Evolutionary conservation across 2,888 invertebrate genomes (phyloP).

Genomic region (Xestia xanthographa): DNA sequence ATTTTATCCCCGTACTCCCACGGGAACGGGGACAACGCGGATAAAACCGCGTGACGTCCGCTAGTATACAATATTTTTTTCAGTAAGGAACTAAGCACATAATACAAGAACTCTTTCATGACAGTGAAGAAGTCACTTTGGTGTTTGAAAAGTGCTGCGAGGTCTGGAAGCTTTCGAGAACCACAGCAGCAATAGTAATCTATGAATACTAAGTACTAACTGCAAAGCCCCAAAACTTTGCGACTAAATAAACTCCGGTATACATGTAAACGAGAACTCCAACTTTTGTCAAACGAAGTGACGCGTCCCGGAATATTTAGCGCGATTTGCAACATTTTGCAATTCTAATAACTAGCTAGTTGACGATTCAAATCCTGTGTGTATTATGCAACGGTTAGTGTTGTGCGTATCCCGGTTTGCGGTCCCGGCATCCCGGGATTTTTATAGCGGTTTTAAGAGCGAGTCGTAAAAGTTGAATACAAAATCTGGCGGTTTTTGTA

Average conservation of each 20-base stretch:
- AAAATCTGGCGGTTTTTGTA: constrained; percentile 27
- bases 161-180: background rate
- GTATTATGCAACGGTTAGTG: constrained; percentile 64
- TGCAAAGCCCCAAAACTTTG: constrained; percentile 44
- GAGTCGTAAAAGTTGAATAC: constrained; percentile 48
- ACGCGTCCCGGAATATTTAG: constrained; percentile 64
- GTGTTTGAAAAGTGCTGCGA: background rate
- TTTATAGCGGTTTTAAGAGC: constrained; percentile 36
- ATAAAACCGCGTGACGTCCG: no score
- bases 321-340: constrained; percentile 67
- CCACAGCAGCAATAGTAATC: constrained; percentile 5
- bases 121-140: background rate
- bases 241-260: constrained; percentile 33
- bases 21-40: no score
- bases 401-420: constrained; percentile 35
- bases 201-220: constrained; percentile 59
- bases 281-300: constrained; percentile 59
- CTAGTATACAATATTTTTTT: background rate
- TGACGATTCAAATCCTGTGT: constrained; percentile 65
- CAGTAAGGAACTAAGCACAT: background rate
- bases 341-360: constrained; percentile 68
- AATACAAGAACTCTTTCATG: background rate
- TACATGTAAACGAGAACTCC: constrained; percentile 41
- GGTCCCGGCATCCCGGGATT: constrained; percentile 40
- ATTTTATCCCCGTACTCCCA: no score